A percentile compares a stretch with the other conserved stretches of the same genome.
phyloP scores from a whole-genome alignment of 2,113 vertebrate species.

The Scolopax mira region DNA sequence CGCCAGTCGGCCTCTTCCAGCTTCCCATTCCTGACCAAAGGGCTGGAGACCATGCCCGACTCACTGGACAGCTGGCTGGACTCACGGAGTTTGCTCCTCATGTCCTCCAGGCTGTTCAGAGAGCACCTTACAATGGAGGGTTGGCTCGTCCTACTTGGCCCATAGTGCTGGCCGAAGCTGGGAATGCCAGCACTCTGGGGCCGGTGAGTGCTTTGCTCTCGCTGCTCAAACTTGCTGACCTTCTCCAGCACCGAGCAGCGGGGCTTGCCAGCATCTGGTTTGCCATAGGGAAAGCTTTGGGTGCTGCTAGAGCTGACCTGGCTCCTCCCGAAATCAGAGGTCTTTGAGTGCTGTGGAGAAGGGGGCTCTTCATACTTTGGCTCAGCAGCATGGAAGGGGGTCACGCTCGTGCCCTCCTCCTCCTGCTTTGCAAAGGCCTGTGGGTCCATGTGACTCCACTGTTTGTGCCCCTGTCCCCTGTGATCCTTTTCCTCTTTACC shows the following conservation, averaged over 20 bases:
- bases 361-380: slow-evolving; percentile 72
- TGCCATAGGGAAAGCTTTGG: slow-evolving; percentile 41
- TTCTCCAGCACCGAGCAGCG: slow-evolving; percentile 89
- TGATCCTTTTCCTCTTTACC: slow-evolving; percentile 54
- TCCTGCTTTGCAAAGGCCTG: slow-evolving; percentile 43
- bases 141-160: slow-evolving; percentile 9
- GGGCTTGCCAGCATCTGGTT: slow-evolving; percentile 43
- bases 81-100: slow-evolving; percentile 59
- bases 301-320: slow-evolving; percentile 61
- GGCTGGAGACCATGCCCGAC: slow-evolving; percentile 5
- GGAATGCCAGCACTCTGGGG: slow-evolving; percentile 48
- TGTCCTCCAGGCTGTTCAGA: slow-evolving; percentile 72
- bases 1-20: slow-evolving; percentile 45
- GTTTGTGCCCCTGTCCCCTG: neutral
- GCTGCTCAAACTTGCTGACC: slow-evolving; percentile 87
- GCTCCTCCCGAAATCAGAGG: slow-evolving; percentile 45
- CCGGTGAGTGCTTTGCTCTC: slow-evolving; percentile 74
- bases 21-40: slow-evolving; percentile 12
- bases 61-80: neutral
- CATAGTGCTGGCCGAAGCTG: slow-evolving; percentile 41
- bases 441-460: slow-evolving; percentile 33
- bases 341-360: slow-evolving; percentile 68
- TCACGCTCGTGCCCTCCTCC: slow-evolving; percentile 5
- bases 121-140: neutral
- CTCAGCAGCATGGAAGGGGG: slow-evolving; percentile 23